phyloP scores from a whole-genome alignment of 2,113 vertebrate species.

The Plecturocebus donacophilus region DNA sequence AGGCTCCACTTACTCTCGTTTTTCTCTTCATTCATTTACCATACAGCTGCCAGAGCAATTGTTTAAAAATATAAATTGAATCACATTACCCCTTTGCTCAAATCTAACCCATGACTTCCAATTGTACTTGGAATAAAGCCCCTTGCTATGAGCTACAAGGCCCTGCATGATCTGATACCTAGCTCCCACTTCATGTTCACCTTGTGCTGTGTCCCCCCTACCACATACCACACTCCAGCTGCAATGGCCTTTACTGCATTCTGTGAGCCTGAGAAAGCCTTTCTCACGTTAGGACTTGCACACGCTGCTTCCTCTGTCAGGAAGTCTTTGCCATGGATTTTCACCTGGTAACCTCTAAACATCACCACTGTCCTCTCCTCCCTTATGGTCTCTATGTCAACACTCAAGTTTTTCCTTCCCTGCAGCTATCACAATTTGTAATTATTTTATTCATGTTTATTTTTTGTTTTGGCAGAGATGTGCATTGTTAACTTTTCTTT shows the following conservation, averaged over 20 bases:
- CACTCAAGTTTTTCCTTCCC: background rate
- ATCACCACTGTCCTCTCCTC: background rate
- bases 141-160: background rate
- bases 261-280: background rate
- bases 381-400: background rate
- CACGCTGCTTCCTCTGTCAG: background rate
- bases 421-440: background rate
- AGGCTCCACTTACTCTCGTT: background rate
- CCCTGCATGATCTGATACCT: background rate
- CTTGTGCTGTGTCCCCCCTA: background rate
- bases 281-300: background rate
- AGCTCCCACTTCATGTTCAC: background rate
- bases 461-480: background rate
- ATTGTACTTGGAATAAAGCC: background rate
- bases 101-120: background rate
- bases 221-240: background rate
- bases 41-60: background rate
- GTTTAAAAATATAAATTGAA: background rate
- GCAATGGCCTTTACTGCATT: background rate
- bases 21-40: background rate
- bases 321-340: background rate
- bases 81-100: background rate
- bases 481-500: background rate
- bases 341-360: background rate
- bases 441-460: conserved; percentile 16